Evolutionary conservation across 2,888 invertebrate genomes (phyloP).

Genomic region (Blastobasis adustella): DNA sequence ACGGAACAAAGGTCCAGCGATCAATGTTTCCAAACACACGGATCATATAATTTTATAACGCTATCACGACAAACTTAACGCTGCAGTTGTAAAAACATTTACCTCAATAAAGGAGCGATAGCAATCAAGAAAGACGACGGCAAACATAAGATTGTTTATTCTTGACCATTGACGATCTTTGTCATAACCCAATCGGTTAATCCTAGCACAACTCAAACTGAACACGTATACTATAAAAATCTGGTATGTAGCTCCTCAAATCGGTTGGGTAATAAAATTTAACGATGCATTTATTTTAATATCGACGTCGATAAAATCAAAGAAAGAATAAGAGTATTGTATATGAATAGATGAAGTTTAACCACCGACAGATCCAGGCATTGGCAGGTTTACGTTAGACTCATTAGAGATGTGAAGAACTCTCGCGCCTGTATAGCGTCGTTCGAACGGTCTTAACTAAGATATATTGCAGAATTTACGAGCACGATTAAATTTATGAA

Average conservation of each 20-base stretch:
- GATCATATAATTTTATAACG: constrained; percentile 59
- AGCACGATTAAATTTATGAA: too few relatives aligned
- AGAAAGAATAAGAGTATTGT: constrained; percentile 11
- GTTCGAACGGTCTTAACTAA: too few relatives aligned
- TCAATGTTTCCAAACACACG: constrained; percentile 57
- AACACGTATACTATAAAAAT: constrained; percentile 34
- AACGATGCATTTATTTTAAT: constrained; percentile 48
- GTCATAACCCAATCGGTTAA: constrained; percentile 39
- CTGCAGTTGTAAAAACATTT: constrained; percentile 8
- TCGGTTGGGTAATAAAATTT: constrained; percentile 42
- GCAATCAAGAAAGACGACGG: background rate
- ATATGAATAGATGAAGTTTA: constrained; percentile 28
- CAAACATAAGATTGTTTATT: constrained; percentile 19
- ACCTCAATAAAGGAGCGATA: background rate
- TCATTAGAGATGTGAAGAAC: too few relatives aligned
- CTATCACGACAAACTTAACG: constrained; percentile 29
- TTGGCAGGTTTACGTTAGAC: too few relatives aligned
- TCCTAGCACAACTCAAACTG: constrained; percentile 31
- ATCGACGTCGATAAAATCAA: constrained; percentile 39
- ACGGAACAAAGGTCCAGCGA: constrained; percentile 51
- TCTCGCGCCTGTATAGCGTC: too few relatives aligned
- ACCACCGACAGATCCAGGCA: constrained; percentile 30
- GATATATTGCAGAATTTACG: too few relatives aligned
- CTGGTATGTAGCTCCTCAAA: constrained; percentile 17
- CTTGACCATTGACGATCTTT: constrained; percentile 26